Percentiles rank a stretch among this genome's conserved stretches.
These are phyloP conservation scores for Blastomussa wellsi DNA, from an alignment of 92 coral and sea anemone genomes.

Conservation along the genomic window DNA sequence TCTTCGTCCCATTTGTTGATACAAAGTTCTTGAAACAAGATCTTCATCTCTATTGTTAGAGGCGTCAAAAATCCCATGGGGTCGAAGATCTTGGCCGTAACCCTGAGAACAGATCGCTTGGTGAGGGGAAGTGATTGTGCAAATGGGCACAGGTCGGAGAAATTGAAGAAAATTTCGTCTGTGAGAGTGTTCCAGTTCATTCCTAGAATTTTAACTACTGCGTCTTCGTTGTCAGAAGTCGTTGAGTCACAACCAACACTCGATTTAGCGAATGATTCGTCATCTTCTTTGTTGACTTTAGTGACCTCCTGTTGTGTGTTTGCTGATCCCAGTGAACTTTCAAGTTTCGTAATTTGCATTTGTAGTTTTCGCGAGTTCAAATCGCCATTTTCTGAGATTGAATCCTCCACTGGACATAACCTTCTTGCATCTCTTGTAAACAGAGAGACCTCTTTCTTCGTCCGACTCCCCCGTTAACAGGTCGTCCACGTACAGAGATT, in stretches of 20 bases:
- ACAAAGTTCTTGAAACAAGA: slow-evolving; percentile 67
- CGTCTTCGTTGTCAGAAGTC: not conserved
- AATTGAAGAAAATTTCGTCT: not conserved
- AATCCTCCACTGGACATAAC: not conserved
- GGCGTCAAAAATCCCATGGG: slow-evolving; percentile 63
- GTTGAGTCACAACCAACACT: not conserved
- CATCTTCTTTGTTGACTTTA: slow-evolving; percentile 31
- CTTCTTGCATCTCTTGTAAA: not conserved
- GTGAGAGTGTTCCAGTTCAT: slow-evolving; percentile 63
- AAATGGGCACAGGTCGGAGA: slow-evolving; percentile 8
- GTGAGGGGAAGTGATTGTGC: slow-evolving; percentile 61
- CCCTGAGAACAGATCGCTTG: slow-evolving; percentile 65
- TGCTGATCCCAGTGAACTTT: slow-evolving; percentile 6
- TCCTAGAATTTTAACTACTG: slow-evolving; percentile 55
- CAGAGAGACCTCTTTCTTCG: not conserved
- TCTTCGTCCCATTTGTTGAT: slow-evolving; percentile 68
- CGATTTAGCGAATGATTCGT: slow-evolving; percentile 47
- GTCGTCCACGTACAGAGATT: not conserved
- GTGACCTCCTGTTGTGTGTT: not conserved
- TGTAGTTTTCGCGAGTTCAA: not conserved
- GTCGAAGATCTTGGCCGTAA: slow-evolving; percentile 68
- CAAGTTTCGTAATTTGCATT: not conserved
- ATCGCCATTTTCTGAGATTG: slow-evolving; percentile 6
- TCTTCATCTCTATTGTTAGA: slow-evolving; percentile 49
- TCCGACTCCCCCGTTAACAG: not conserved